A percentile compares a stretch with the other conserved stretches of the same genome.
phyloP scores from a whole-genome alignment of 2,797 vertebrate species.

The Xiphorhynchus erythropygius region DNA sequence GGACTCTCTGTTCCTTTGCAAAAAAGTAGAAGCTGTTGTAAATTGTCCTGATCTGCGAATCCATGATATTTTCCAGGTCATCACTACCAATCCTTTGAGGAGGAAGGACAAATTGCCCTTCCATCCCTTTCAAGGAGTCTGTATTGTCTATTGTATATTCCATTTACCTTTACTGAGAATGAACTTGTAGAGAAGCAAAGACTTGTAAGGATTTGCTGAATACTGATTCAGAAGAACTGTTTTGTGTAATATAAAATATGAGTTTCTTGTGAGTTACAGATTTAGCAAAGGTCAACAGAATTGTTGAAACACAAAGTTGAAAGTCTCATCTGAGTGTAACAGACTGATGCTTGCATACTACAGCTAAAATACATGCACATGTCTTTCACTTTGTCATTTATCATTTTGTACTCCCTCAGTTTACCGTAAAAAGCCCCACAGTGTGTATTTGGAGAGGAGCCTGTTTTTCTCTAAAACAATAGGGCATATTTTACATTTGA shows the following conservation, averaged over 20 bases:
- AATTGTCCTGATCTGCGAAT: not conserved
- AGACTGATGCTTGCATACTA: not conserved
- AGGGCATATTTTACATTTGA: not conserved
- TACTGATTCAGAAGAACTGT: not conserved
- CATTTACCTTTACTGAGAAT: not conserved
- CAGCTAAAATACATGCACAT: not conserved
- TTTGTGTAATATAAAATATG: not conserved
- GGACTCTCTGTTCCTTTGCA: not conserved
- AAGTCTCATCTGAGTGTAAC: not conserved
- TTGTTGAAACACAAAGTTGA: not conserved
- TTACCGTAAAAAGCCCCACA: not conserved
- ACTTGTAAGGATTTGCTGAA: not conserved
- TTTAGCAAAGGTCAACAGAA: not conserved
- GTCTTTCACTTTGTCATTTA: not conserved
- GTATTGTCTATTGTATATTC: not conserved
- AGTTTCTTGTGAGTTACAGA: not conserved
- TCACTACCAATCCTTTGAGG: not conserved
- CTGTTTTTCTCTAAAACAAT: not conserved
- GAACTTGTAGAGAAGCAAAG: not conserved
- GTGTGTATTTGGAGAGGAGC: not conserved
- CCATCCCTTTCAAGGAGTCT: not conserved
- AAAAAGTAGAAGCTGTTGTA: not conserved
- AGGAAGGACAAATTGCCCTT: not conserved
- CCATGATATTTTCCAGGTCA: not conserved
- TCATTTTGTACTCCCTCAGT: not conserved